Conservation (phyloP, 2,113 vertebrate genomes). For the Urocolius indicus region DNA sequence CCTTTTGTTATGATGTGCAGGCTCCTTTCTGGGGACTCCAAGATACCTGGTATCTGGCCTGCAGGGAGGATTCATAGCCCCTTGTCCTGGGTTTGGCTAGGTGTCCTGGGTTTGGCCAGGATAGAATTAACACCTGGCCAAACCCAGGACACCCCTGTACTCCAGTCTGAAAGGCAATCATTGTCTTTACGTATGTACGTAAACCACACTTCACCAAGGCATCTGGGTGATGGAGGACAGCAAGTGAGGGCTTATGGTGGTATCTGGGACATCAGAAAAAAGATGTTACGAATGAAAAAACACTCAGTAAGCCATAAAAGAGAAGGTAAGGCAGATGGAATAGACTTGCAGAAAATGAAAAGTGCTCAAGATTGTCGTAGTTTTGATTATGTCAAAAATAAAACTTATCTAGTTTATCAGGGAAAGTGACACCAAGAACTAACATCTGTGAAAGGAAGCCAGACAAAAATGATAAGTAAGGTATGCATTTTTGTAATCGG, state of each 20-base stretch:
- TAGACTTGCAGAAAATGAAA: neutral
- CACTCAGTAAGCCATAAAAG: neutral
- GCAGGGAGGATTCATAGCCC: neutral
- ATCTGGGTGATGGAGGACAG: neutral
- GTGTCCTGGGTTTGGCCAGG: too few relatives aligned
- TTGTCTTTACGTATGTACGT: fast-evolving
- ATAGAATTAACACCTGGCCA: too few relatives aligned
- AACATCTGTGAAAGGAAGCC: neutral
- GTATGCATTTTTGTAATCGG: neutral
- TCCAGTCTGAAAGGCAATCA: neutral
- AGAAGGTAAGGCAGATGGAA: neutral
- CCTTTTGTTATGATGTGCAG: neutral
- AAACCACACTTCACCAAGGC: neutral
- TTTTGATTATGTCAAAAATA: neutral
- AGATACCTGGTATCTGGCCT: neutral
- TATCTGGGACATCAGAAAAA: neutral
- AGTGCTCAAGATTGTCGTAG: neutral
- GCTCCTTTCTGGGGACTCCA: fast-evolving
- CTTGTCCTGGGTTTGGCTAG: too few relatives aligned
- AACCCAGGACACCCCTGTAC: too few relatives aligned
- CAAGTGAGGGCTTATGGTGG: neutral
- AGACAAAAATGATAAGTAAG: neutral
- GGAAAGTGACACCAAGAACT: neutral
- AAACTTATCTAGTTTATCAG: neutral
- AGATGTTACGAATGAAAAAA: neutral